Conservation (phyloP, 2,888 invertebrate species). For the Zhengitettix transpicula region DNA sequence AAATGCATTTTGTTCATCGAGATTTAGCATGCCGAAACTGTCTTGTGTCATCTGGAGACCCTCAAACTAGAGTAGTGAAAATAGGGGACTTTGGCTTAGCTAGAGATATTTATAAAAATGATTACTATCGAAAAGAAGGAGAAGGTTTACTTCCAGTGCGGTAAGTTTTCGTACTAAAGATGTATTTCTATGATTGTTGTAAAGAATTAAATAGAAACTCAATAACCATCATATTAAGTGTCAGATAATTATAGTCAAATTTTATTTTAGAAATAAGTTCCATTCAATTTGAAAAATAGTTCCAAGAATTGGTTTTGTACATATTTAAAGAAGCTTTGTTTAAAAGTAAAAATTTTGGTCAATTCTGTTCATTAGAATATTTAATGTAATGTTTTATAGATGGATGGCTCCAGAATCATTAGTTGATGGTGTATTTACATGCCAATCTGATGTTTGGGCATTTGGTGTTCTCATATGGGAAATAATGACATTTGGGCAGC, state of each 20-base stretch:
- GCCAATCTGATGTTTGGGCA: slow-evolving; percentile 94
- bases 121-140: slow-evolving; percentile 79
- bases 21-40: slow-evolving; percentile 95
- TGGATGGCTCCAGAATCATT: slow-evolving; percentile 99
- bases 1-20: slow-evolving; percentile 92
- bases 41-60: slow-evolving; percentile 58
- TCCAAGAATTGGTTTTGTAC: no score
- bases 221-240: no score
- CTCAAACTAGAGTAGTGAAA: slow-evolving; percentile 67
- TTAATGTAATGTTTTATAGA: slow-evolving; percentile 13
- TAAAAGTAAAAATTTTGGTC: no score
- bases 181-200: neutral
- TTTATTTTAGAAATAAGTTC: no score
- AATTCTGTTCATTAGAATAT: neutral
- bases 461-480: slow-evolving; percentile 93
- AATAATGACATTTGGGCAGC: slow-evolving; percentile 87
- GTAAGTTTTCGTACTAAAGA: slow-evolving; percentile 13
- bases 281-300: no score
- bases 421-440: slow-evolving; percentile 89
- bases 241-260: no score
- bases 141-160: slow-evolving; percentile 78
- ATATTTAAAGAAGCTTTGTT: no score
- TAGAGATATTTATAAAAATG: slow-evolving; percentile 90
- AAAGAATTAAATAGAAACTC: no score
- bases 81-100: slow-evolving; percentile 96